Evolutionary conservation across 2,797 vertebrate species (phyloP).

Genomic region (Sphaeramia orbicularis): DNA sequence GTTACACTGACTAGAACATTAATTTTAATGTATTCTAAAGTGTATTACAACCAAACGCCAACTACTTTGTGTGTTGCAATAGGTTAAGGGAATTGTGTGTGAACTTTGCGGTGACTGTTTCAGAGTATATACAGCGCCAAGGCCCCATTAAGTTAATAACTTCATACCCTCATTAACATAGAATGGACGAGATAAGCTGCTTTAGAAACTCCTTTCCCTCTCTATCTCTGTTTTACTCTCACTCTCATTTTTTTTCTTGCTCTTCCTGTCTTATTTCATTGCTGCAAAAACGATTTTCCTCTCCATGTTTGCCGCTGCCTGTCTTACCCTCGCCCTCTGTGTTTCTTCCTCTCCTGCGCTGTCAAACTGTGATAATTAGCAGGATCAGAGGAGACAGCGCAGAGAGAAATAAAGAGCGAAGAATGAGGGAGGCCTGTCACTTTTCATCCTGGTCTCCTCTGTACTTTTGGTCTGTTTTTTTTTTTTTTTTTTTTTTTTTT

Average conservation of each 20-base stretch:
- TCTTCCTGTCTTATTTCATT: constrained; percentile 37
- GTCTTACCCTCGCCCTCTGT: constrained; percentile 31
- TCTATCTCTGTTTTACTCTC: constrained; percentile 1
- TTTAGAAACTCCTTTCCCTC: constrained; percentile 19
- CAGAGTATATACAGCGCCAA: constrained; percentile 30
- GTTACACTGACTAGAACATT: constrained; percentile 14
- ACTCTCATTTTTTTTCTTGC: constrained; percentile 1
- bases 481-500: constrained; percentile 2
- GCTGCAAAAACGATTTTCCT: constrained; percentile 38
- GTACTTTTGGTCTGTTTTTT: constrained; percentile 15
- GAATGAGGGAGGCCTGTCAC: constrained; percentile 65
- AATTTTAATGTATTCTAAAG: constrained; percentile 42
- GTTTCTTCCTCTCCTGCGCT: constrained; percentile 53
- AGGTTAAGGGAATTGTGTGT: constrained; percentile 13
- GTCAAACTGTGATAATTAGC: constrained; percentile 79
- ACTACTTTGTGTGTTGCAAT: constrained; percentile 20
- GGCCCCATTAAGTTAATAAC: constrained; percentile 50
- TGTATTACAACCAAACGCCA: constrained; percentile 15
- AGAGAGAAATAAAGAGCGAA: constrained; percentile 48
- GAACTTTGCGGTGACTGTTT: constrained; percentile 32
- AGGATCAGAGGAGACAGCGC: constrained; percentile 71
- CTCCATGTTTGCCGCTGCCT: constrained; percentile 31
- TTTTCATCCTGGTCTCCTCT: constrained; percentile 50
- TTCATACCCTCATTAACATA: constrained; percentile 42
- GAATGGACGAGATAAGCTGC: constrained; percentile 40